phyloP scores from a whole-genome alignment of 2,797 vertebrate genomes.

The Myotis findleyi region DNA sequence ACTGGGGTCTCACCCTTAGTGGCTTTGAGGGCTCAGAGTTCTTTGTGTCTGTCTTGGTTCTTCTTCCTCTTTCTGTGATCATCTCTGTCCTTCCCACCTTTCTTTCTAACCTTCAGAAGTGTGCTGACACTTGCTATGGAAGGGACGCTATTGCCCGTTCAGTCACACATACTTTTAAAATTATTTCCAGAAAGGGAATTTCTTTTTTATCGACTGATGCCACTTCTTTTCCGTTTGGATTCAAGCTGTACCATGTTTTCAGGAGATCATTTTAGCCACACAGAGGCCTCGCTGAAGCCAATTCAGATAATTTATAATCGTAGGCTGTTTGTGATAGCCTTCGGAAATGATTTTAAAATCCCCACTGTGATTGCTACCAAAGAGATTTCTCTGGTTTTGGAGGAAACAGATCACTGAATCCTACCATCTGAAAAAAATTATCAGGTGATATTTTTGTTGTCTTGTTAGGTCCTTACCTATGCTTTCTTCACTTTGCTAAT shows the following conservation, averaged over 20 bases:
- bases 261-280: background rate
- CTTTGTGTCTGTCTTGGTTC: background rate
- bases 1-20: background rate
- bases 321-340: background rate
- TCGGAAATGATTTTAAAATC: constrained; percentile 24
- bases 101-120: background rate
- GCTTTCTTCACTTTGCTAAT: background rate
- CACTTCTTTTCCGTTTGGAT: background rate
- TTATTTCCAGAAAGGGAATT: background rate
- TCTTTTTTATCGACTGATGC: background rate
- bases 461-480: background rate
- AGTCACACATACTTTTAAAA: background rate
- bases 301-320: background rate
- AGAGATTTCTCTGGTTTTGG: background rate
- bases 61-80: background rate
- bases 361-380: background rate
- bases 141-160: background rate
- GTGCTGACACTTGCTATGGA: background rate
- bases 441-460: background rate
- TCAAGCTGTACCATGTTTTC: background rate
- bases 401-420: background rate
- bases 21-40: background rate
- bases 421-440: background rate
- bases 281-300: background rate
- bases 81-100: background rate